Percentiles rank a stretch among this genome's conserved stretches.
Evolutionary conservation across 64 coral and sea anemone species (phyloP).

Genomic region (Acropora yongei): DNA sequence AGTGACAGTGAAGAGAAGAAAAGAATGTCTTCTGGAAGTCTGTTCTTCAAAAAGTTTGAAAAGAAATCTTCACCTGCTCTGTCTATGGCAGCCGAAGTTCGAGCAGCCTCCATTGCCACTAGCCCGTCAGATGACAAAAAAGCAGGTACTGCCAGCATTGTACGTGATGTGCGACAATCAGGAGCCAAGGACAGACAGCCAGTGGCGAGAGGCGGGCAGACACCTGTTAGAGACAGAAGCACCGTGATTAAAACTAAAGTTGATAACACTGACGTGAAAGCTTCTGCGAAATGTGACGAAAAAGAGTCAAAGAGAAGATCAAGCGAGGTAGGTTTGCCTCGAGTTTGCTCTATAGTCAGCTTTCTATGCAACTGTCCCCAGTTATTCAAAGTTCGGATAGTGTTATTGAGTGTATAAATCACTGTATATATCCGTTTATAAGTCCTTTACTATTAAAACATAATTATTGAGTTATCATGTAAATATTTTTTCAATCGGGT

Average conservation of each 20-base stretch:
- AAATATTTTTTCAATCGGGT: too few relatives aligned
- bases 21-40: constrained; percentile 65
- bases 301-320: constrained; percentile 9
- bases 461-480: too few relatives aligned
- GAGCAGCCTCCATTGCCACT: constrained; percentile 5
- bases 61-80: constrained; percentile 64
- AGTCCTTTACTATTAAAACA: too few relatives aligned
- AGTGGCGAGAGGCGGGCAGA: background rate
- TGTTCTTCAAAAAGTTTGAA: constrained; percentile 73
- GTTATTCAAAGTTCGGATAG: too few relatives aligned
- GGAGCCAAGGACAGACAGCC: constrained; percentile 12
- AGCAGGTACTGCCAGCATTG: background rate
- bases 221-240: background rate
- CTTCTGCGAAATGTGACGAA: constrained; percentile 40
- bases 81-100: constrained; percentile 40
- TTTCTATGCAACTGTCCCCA: too few relatives aligned
- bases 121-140: constrained; percentile 13
- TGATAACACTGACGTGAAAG: constrained; percentile 7
- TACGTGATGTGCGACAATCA: background rate
- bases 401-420: too few relatives aligned
- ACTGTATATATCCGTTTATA: too few relatives aligned
- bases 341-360: too few relatives aligned
- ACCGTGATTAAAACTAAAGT: background rate
- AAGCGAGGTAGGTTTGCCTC: constrained; percentile 7
- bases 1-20: constrained; percentile 73